Evolutionary conservation across 1,140 invertebrate genomes (phyloP).

Genomic region (Brachionus manjavacas): DNA sequence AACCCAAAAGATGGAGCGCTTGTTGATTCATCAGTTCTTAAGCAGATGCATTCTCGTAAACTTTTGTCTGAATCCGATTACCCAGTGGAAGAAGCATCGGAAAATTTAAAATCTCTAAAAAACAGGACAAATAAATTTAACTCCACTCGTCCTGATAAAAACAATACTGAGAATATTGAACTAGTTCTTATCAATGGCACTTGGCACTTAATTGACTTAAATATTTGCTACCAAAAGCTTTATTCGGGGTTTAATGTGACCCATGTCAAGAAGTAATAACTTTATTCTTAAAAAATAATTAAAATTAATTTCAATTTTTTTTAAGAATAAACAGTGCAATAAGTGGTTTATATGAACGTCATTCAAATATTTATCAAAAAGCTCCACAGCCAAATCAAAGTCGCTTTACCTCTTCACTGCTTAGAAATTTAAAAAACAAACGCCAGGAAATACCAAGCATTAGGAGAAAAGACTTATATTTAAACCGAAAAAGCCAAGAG

Average conservation of each 20-base stretch:
- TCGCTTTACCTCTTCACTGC: neutral
- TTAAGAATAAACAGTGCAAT: constrained; percentile 23
- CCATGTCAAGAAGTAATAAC: constrained; percentile 29
- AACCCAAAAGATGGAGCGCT: constrained; percentile 29
- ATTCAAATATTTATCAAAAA: neutral
- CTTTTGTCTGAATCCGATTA: constrained; percentile 9
- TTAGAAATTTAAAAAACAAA: constrained; percentile 36
- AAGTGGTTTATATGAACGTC: neutral
- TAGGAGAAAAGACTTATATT: neutral
- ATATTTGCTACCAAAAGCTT: constrained; percentile 27
- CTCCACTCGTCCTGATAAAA: neutral
- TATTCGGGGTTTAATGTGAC: neutral
- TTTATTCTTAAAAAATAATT: neutral
- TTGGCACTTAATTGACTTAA: constrained; percentile 41
- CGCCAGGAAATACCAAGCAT: neutral
- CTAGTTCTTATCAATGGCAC: constrained; percentile 37
- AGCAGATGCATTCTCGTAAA: neutral
- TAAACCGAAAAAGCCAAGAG: neutral
- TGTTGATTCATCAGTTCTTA: constrained; percentile 8
- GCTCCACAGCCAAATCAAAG: neutral
- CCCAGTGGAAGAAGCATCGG: neutral
- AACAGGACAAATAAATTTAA: constrained; percentile 3
- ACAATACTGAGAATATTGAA: constrained; percentile 8
- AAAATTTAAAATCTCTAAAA: neutral
- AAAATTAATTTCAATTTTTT: neutral